Percentiles rank a stretch among this genome's conserved stretches.
Conservation (phyloP, 1,140 invertebrate genomes). For the Amyelois transitella region DNA sequence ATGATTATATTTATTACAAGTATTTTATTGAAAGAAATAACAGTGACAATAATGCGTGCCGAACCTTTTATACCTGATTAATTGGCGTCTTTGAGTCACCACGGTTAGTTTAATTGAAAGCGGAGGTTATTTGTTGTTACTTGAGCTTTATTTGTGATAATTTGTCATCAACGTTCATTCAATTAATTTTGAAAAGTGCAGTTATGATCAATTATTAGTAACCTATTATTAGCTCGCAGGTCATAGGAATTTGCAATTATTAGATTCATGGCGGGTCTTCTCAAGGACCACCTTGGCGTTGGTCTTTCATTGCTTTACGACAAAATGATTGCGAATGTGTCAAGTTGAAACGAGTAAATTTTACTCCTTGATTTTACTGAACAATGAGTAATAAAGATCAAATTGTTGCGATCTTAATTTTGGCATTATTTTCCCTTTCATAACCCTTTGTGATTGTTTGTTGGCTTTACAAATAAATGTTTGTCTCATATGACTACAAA, state of each 20-base stretch:
- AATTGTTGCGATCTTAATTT: background rate
- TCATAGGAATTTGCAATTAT: background rate
- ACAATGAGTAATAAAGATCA: background rate
- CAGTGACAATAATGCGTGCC: conserved; percentile 71
- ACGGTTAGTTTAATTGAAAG: conserved; percentile 66
- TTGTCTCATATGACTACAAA: background rate
- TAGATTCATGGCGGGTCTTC: background rate
- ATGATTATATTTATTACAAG: conserved; percentile 68
- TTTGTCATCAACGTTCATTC: conserved; percentile 47
- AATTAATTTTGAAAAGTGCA: conserved; percentile 12
- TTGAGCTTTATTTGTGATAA: conserved; percentile 53
- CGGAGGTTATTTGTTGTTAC: conserved; percentile 72
- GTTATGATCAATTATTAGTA: background rate
- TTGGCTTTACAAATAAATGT: background rate
- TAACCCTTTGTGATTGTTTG: background rate
- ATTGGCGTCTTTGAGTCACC: conserved; percentile 59
- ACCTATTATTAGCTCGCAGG: background rate
- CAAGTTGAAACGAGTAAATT: background rate
- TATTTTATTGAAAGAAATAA: conserved; percentile 58
- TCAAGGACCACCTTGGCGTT: conserved; percentile 48
- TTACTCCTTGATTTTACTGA: too few relatives aligned
- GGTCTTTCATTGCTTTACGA: conserved; percentile 46
- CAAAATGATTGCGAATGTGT: conserved; percentile 17
- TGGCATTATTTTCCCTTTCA: background rate
- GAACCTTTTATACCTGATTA: conserved; percentile 67